phyloP scores from a whole-genome alignment of 2,797 vertebrate genomes.

The Sebastes baramenuke region DNA sequence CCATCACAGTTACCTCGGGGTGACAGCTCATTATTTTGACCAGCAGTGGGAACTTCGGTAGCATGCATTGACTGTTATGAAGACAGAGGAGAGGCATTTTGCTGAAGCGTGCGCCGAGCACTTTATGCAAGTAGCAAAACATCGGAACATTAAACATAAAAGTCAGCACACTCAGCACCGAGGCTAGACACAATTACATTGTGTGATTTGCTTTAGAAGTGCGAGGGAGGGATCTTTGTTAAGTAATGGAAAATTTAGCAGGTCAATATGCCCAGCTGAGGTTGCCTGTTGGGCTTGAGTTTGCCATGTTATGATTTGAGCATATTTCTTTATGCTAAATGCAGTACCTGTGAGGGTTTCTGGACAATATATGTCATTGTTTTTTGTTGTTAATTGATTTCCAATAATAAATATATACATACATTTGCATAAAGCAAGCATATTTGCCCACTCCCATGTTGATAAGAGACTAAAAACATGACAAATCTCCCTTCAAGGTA shows the following conservation, averaged over 20 bases:
- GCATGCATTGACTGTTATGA: neutral
- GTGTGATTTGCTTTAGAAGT: neutral
- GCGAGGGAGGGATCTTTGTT: neutral
- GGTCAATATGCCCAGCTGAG: neutral
- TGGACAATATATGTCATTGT: neutral
- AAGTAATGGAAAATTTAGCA: neutral
- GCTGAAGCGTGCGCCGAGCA: too few species aligned
- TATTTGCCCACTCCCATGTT: neutral
- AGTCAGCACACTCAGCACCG: neutral
- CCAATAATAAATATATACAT: neutral
- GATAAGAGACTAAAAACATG: neutral
- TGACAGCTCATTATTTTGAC: neutral
- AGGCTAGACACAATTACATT: neutral
- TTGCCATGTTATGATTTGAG: neutral
- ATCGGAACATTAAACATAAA: neutral
- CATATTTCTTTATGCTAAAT: neutral
- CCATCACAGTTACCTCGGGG: neutral
- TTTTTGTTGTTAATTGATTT: neutral
- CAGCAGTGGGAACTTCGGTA: neutral
- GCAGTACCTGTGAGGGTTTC: neutral
- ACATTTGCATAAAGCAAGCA: neutral
- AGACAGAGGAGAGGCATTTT: neutral
- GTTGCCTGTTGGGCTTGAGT: neutral
- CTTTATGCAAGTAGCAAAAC: neutral
- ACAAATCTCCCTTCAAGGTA: neutral